These are phyloP conservation scores for Latrodectus hesperus DNA, from an alignment of 2,888 invertebrate species.

Conservation along the genomic window DNA sequence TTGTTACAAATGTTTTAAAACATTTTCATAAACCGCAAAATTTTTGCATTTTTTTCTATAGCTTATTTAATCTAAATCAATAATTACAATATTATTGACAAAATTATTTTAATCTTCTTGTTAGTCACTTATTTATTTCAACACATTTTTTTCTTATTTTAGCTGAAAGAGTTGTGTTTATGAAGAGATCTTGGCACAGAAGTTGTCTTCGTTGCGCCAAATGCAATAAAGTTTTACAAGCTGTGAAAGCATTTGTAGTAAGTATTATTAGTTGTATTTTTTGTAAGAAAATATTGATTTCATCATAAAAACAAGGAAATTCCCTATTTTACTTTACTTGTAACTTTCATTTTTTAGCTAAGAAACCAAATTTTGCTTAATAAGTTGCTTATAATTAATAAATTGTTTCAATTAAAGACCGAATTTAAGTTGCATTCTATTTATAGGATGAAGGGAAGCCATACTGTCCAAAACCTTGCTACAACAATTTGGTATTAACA, in stretches of 20 bases:
- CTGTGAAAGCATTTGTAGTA: slow-evolving; percentile 40
- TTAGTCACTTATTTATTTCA: background rate
- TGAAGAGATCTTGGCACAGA: slow-evolving; percentile 39
- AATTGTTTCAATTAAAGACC: background rate
- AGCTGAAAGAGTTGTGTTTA: slow-evolving; percentile 46
- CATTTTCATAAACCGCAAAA: no score
- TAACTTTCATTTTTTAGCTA: no score
- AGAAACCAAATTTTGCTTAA: no score
- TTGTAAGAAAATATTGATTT: no score
- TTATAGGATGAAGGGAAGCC: slow-evolving; percentile 39
- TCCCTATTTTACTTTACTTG: no score
- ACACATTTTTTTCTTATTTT: background rate
- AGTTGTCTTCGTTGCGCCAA: slow-evolving; percentile 38
- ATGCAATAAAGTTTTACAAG: slow-evolving; percentile 36
- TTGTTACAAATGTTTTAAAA: no score
- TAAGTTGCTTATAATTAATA: background rate
- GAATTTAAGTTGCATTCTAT: background rate
- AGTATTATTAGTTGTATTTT: background rate
- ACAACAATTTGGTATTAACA: slow-evolving; percentile 22
- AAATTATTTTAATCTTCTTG: no score
- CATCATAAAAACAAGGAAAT: no score
- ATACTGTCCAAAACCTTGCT: slow-evolving; percentile 44
- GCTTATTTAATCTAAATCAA: no score
- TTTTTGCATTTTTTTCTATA: no score
- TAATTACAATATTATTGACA: no score